Percentiles rank a stretch among this genome's conserved stretches.
These are phyloP conservation scores for Acanthacorydalis orientalis DNA, from an alignment of 2,888 invertebrate genomes.

Conservation along the genomic window DNA sequence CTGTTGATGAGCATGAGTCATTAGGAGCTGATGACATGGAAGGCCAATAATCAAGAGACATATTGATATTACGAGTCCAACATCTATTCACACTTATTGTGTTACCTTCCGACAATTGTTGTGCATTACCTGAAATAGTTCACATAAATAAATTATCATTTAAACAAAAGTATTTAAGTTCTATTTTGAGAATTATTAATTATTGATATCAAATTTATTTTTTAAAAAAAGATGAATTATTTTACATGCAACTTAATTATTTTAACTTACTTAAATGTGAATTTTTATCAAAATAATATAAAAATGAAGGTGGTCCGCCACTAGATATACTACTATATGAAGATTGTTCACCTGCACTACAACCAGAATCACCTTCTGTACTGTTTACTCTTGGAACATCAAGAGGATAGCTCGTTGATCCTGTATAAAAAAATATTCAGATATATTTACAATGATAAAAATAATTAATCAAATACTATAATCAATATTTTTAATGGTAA, in stretches of 20 bases:
- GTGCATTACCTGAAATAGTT: background rate
- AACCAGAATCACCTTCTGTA: slow-evolving; percentile 2
- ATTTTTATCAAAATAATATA: background rate
- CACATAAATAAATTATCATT: too few species aligned
- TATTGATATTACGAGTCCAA: slow-evolving; percentile 33
- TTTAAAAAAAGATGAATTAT: too few species aligned
- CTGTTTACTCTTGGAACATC: slow-evolving; percentile 1
- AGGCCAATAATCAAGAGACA: slow-evolving; percentile 32
- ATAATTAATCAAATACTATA: background rate
- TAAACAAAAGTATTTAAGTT: too few species aligned
- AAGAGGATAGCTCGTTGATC: background rate
- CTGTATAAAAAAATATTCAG: background rate
- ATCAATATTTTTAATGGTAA: too few species aligned
- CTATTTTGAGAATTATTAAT: too few species aligned
- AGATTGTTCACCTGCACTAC: slow-evolving; percentile 1
- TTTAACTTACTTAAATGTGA: too few species aligned
- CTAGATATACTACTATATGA: background rate
- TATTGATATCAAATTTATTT: too few species aligned
- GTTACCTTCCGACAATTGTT: background rate
- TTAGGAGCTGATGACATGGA: slow-evolving; percentile 16
- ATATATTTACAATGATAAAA: background rate
- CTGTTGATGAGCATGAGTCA: background rate
- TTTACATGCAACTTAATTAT: too few species aligned
- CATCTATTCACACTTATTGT: slow-evolving; percentile 20
- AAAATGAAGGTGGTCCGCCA: slow-evolving; percentile 2